Conservation (phyloP, 2,797 vertebrate species). For the Ataeniobius toweri region DNA sequence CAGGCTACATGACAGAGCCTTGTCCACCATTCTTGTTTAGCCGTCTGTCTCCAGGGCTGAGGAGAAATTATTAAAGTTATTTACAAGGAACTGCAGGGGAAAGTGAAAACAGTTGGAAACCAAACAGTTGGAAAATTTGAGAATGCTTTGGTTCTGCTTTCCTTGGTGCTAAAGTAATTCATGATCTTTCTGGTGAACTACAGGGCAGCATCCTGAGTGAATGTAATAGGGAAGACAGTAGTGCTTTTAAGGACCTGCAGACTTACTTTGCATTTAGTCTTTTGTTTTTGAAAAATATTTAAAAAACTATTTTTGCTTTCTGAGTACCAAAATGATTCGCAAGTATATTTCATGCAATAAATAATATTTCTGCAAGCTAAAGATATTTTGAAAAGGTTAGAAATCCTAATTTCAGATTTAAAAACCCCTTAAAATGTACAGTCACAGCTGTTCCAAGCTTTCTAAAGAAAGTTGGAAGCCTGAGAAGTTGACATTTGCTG, state of each 20-base stretch:
- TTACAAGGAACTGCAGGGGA: constrained; percentile 63
- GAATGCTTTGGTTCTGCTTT: constrained; percentile 18
- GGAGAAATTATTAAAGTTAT: constrained; percentile 57
- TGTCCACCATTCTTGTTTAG: constrained; percentile 49
- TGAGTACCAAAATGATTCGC: not conserved
- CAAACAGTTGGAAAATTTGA: constrained; percentile 18
- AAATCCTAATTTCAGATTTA: not conserved
- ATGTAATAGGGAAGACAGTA: constrained; percentile 30
- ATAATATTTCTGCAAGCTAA: not conserved
- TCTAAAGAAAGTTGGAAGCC: not conserved
- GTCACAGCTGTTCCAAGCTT: not conserved
- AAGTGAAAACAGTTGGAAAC: constrained; percentile 37
- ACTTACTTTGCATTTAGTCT: constrained; percentile 20
- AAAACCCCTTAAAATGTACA: not conserved
- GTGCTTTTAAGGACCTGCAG: constrained; percentile 28
- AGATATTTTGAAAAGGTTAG: not conserved
- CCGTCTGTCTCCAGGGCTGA: constrained; percentile 42
- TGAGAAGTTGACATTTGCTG: not conserved
- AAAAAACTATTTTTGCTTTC: constrained; percentile 14
- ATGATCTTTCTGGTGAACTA: constrained; percentile 32
- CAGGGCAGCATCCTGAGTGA: constrained; percentile 49
- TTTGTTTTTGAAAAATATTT: constrained; percentile 30
- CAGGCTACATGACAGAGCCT: constrained; percentile 57
- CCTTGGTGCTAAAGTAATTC: constrained; percentile 57
- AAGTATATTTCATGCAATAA: not conserved